These are phyloP conservation scores for Phoxinus dragarum DNA, from an alignment of 2,797 vertebrate species.

Conservation along the genomic window DNA sequence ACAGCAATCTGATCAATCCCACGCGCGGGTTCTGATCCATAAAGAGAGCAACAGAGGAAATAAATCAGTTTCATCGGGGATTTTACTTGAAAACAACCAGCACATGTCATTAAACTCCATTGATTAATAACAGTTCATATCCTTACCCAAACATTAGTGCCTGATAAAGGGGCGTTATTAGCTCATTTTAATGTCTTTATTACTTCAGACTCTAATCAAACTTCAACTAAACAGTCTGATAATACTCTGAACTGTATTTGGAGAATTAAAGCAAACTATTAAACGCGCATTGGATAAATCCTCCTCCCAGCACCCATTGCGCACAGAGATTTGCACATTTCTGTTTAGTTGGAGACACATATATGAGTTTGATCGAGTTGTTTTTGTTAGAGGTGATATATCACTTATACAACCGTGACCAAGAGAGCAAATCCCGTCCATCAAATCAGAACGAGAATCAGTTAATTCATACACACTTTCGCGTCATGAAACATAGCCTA, in stretches of 20 bases:
- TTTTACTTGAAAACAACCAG: background rate
- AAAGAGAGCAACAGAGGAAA: background rate
- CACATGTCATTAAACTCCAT: background rate
- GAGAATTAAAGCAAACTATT: background rate
- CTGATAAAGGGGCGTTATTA: background rate
- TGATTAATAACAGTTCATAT: background rate
- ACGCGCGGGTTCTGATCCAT: background rate
- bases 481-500: background rate
- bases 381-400: background rate
- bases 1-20: conserved; percentile 10
- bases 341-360: background rate
- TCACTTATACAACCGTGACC: background rate
- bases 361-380: background rate
- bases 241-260: background rate
- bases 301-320: background rate
- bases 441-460: conserved; percentile 12
- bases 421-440: background rate
- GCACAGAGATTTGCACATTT: background rate
- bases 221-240: background rate
- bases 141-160: background rate
- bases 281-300: background rate
- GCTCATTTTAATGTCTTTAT: background rate
- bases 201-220: background rate
- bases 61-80: background rate
- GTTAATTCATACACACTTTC: too few species aligned